Evolutionary conservation across 1,140 invertebrate genomes (phyloP).

Genomic region (Dendroctonus ponderosae): DNA sequence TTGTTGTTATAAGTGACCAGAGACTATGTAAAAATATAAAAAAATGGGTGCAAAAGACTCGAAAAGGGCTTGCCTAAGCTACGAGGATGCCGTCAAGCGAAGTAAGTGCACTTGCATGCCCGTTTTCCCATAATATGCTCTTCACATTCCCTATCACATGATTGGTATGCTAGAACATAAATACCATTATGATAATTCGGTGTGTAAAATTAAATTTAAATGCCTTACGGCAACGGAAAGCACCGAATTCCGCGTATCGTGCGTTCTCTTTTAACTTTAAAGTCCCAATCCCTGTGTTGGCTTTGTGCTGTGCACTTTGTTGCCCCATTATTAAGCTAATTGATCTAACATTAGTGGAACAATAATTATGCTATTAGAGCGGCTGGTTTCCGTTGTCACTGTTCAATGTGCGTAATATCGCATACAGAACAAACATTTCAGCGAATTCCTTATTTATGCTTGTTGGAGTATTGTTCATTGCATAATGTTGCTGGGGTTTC

Average conservation of each 20-base stretch:
- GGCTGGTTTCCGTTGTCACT: conserved; percentile 22
- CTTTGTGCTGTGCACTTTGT: background rate
- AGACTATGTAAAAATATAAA: conserved; percentile 33
- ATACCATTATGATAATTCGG: conserved; percentile 25
- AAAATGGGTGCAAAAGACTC: conserved; percentile 85
- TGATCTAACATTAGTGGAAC: conserved; percentile 13
- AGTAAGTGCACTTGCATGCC: conserved; percentile 19
- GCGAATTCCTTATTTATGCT: conserved; percentile 6
- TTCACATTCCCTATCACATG: conserved; percentile 22
- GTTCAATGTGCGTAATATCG: conserved; percentile 21
- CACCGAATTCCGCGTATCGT: conserved; percentile 2
- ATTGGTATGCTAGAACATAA: conserved; percentile 27
- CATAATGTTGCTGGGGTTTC: too few relatives aligned
- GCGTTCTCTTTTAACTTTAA: background rate
- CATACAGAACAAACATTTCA: conserved; percentile 15
- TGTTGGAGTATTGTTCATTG: too few relatives aligned
- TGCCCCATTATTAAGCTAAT: conserved; percentile 24
- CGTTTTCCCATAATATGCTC: background rate
- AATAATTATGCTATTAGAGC: conserved; percentile 20
- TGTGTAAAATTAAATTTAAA: conserved; percentile 16
- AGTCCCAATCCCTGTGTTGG: background rate
- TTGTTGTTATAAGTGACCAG: conserved; percentile 37
- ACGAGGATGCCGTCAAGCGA: conserved; percentile 77
- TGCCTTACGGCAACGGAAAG: conserved; percentile 13
- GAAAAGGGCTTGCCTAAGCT: conserved; percentile 77